Evolutionary conservation across 2,797 vertebrate species (phyloP).

Genomic region (Aulostomus chinensis): DNA sequence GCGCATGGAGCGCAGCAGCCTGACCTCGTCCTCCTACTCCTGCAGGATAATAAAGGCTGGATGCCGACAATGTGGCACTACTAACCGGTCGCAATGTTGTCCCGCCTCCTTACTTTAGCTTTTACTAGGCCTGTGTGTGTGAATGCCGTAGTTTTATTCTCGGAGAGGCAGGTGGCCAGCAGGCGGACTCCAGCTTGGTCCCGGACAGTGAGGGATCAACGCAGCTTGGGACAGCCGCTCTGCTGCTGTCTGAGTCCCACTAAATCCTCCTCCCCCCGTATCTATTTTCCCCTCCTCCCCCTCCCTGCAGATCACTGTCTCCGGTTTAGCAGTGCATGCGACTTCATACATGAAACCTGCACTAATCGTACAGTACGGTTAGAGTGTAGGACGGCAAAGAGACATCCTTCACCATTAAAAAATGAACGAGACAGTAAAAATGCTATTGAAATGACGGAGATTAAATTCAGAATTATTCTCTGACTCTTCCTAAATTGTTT

Average conservation of each 20-base stretch:
- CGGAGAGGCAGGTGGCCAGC: constrained; percentile 67
- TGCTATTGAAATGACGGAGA: background rate
- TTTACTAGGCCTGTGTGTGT: background rate
- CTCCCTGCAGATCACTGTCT: constrained; percentile 34
- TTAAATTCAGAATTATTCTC: background rate
- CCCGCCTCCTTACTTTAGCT: constrained; percentile 2
- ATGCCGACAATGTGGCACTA: constrained; percentile 6
- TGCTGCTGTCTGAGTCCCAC: constrained; percentile 67
- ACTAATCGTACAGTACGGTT: no score
- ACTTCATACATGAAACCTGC: constrained; percentile 20
- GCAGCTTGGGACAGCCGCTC: constrained; percentile 71
- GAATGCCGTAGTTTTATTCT: constrained; percentile 36
- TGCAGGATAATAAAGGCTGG: constrained; percentile 5
- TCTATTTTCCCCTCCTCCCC: constrained; percentile 42
- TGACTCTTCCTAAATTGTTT: no score
- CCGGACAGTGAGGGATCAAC: constrained; percentile 67
- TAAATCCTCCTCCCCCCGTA: constrained; percentile 55
- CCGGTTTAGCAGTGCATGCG: constrained; percentile 24
- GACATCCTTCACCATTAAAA: background rate
- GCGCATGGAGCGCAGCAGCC: no score
- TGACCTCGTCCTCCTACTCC: no score
- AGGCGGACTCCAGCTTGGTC: constrained; percentile 37
- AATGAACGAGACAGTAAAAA: background rate
- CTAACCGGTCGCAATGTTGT: background rate
- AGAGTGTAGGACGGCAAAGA: no score